Percentiles rank a stretch among this genome's conserved stretches.
Conservation (phyloP, 2,888 invertebrate species). For the Apocheima hispidaria region DNA sequence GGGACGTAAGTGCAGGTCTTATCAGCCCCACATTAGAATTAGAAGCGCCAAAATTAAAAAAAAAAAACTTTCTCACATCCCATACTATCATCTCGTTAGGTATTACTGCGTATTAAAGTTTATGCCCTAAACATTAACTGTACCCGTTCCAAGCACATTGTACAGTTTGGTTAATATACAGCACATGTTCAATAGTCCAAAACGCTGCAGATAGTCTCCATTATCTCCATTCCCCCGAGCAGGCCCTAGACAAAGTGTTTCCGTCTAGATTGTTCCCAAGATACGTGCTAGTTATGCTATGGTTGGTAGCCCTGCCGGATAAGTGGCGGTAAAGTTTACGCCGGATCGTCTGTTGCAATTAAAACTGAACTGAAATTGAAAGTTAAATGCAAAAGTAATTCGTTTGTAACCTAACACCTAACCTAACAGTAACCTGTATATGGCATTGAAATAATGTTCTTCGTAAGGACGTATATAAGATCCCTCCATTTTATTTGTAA, state of each 20-base stretch:
- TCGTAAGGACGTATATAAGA: too few species aligned
- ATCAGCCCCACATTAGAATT: too few species aligned
- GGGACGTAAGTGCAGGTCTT: too few species aligned
- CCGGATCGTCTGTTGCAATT: conserved; percentile 14
- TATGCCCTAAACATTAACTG: neutral
- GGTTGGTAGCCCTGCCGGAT: conserved; percentile 12
- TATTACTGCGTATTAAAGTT: neutral
- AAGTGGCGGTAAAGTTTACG: neutral
- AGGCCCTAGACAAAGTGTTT: conserved; percentile 55
- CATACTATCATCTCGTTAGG: too few species aligned
- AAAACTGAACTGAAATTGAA: too few species aligned
- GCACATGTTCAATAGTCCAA: conserved; percentile 36
- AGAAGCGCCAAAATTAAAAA: too few species aligned
- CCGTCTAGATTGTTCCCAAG: conserved; percentile 61
- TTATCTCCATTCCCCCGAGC: conserved; percentile 44
- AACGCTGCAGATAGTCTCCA: conserved; percentile 41
- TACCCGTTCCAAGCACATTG: neutral
- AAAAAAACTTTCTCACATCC: too few species aligned
- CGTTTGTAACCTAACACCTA: too few species aligned
- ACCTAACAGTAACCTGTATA: too few species aligned
- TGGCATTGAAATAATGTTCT: too few species aligned
- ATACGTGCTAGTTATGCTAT: conserved; percentile 41
- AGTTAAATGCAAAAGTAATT: too few species aligned
- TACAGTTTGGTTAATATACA: conserved; percentile 21
- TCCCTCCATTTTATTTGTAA: too few species aligned